Evolutionary conservation across 2,797 vertebrate genomes (phyloP), one percentile per base, ranked within the genome.

Genomic region (Momotus momota): DNA sequence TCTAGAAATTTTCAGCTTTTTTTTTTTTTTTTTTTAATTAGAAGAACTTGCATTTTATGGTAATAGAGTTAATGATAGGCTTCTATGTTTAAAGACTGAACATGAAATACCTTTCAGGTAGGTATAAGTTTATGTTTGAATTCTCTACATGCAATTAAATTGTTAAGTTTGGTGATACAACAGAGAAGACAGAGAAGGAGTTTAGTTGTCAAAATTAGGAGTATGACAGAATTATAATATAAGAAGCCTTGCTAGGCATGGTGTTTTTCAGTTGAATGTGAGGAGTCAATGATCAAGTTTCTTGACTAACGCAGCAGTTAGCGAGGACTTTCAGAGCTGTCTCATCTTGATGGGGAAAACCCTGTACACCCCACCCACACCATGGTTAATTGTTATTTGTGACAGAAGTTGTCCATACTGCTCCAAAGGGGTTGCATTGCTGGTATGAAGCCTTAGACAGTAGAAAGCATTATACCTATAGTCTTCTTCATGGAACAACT

Each of bases 121-220:
- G 15, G 8, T 67, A 41, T 67, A 84, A 73, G 4, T 10, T 15
- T 73, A 12, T 71, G 9, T 48, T 46, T 91, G 6, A 71, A 27
- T 74, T 90, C 35, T 3, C 21, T 52, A 5, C 20, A 61, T 0
- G 1, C 8, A 83, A 52, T 43, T 27, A 14, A 90, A 77, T 4
- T 12, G 5, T 45, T 77, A 18, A 54, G 2, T 40, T 58, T 82
- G 26, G 8, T 29, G 12, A 9, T 55, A 61, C 9, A 64, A 60
- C 26, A 74, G 2, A 62, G 33, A 73, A 62, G 38, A 73, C 3
- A 51, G 33, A 62, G 8, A 45, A 84, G 7, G 52, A 81, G 3
- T 45, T 91, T 54, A 78, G 40, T 38, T 94, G 12, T 12, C 64
- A 61, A 73, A 92, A 85, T 61, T 57, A 49, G 45, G 13, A 82